Conservation (phyloP, 2,113 vertebrate genomes). For the Leucoraja erinaceus region DNA sequence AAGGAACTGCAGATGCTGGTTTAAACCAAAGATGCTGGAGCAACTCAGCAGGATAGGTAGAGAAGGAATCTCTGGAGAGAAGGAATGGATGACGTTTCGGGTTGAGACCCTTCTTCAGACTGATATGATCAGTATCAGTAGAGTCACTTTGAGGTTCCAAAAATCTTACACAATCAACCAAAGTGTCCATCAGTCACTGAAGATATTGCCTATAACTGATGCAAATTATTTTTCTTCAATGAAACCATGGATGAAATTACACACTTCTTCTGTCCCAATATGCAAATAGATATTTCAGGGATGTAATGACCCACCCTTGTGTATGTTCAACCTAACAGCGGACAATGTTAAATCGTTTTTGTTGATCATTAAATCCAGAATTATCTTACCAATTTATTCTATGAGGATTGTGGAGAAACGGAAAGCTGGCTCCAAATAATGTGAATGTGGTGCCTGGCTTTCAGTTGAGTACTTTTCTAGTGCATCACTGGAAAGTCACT, state of each 20-base stretch:
- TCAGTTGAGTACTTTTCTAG: constrained; percentile 4
- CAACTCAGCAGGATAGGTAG: too few relatives aligned
- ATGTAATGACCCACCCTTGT: not conserved
- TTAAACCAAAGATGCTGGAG: too few relatives aligned
- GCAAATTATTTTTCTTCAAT: not conserved
- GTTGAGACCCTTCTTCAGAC: too few relatives aligned
- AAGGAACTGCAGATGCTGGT: too few relatives aligned
- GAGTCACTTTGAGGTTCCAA: not conserved
- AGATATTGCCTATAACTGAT: not conserved
- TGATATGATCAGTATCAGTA: not conserved
- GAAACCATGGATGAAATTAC: not conserved
- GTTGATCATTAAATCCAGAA: not conserved
- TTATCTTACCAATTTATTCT: not conserved
- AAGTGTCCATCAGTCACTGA: not conserved
- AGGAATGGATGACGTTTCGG: not conserved
- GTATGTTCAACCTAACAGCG: not conserved
- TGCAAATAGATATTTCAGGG: not conserved
- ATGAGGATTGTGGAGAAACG: not conserved
- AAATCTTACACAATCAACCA: not conserved
- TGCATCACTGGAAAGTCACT: not conserved
- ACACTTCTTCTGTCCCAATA: not conserved
- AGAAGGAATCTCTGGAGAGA: too few relatives aligned
- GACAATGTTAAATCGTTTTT: not conserved
- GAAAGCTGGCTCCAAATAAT: not conserved
- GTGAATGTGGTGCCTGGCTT: not conserved